Evolutionary conservation across 2,888 invertebrate genomes (phyloP), one percentile per base, ranked within the genome.

Genomic region (Drosophila rellima): DNA sequence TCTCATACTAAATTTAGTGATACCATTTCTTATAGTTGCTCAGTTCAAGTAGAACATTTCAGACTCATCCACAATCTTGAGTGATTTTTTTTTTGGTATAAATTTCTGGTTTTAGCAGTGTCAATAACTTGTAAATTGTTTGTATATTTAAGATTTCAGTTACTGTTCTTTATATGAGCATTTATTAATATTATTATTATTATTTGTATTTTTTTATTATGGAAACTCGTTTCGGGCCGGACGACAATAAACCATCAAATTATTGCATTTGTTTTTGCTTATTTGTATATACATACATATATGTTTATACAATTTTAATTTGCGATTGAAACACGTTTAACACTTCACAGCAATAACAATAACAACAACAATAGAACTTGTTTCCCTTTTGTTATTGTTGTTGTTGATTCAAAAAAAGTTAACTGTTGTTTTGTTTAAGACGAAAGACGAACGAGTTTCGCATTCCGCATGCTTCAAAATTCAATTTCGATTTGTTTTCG

Each of bases 371-470:
- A 84, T 69, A 78, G 84, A 85, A 85, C 89, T 74, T 69, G 89
- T 88, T 88, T 83, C 74, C 45, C 64, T 74, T 54, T 56, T 76
- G 44, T 76, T 74, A 31, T 66, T 76, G 52, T 55, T 64, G 45
- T 76, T 77, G 33, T 65, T 74, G 48, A 51, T 60, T 44, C 55
- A 51, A 50, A 56, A 69, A 82, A 75, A 84, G 88, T 80, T 89
- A 87, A 84, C 82, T 84, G 85, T 89, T 89, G 77, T 87, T 87
- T 83, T 80, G 67, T 71, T 74, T 72, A 72, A n/a, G n/a, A 70
- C 73, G 65, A 26, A 56, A 71, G 67, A 71, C 70, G 80, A 82
- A 82, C 80, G 66, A 82, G 80, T 80, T 82, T 80, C 65, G 67
- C 55, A 67, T 64, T 74, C 72, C 71, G 63, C 59, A 44, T 78